Conservation (phyloP, 2,888 invertebrate genomes). For the Acronicta aceris region DNA sequence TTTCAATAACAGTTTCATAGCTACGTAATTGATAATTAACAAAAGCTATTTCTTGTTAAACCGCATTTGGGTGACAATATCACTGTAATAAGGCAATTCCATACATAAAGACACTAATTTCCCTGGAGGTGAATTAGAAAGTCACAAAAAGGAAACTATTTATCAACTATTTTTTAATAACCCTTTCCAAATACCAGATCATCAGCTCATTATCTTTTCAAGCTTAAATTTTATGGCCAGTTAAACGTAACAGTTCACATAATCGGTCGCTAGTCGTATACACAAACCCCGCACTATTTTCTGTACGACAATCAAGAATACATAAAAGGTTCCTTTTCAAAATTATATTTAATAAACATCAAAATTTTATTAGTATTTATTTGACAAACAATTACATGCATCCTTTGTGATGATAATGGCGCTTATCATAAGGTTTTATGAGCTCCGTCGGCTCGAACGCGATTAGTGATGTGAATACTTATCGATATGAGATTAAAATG, state of each 20-base stretch:
- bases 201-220: slow-evolving; percentile 13
- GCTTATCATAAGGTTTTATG: slow-evolving; percentile 86
- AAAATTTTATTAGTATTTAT: slow-evolving; percentile 88
- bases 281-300: slow-evolving; percentile 61
- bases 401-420: slow-evolving; percentile 88
- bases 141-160: neutral
- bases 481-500: slow-evolving; percentile 29
- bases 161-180: slow-evolving; percentile 11
- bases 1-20: neutral
- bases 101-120: too few species aligned
- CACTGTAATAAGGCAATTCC: too few species aligned
- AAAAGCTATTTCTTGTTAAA: too few species aligned
- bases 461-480: slow-evolving; percentile 64
- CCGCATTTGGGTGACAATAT: too few species aligned
- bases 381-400: slow-evolving; percentile 89
- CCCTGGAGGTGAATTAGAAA: neutral
- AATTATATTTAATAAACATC: slow-evolving; percentile 88
- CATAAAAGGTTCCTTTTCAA: slow-evolving; percentile 75
- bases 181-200: slow-evolving; percentile 4
- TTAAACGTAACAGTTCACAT: slow-evolving; percentile 44
- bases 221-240: slow-evolving; percentile 35
- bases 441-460: slow-evolving; percentile 63
- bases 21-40: too few species aligned
- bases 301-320: slow-evolving; percentile 71
- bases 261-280: slow-evolving; percentile 37